Evolutionary conservation across 2,797 vertebrate species (phyloP).

Genomic region (Cottoperca gobio): DNA sequence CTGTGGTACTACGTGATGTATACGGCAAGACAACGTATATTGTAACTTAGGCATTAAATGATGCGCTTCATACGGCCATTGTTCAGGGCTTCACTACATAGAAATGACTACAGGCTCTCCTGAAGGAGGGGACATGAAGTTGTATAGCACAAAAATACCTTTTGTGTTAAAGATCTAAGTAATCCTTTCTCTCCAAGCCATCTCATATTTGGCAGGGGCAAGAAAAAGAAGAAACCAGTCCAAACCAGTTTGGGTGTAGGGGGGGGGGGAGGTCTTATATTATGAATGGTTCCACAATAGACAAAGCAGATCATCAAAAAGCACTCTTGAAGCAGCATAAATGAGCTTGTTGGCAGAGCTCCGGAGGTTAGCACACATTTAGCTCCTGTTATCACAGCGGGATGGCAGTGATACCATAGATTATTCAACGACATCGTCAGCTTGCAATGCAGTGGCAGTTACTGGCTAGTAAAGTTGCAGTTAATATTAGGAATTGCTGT

Average conservation of each 20-base stretch:
- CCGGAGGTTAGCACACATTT: neutral
- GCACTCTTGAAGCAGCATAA: neutral
- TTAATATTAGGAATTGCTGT: neutral
- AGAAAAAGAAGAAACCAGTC: neutral
- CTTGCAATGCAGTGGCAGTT: neutral
- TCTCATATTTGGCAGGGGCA: neutral
- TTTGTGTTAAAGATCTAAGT: neutral
- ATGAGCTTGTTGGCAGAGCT: neutral
- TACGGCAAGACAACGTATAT: slow-evolving; percentile 28
- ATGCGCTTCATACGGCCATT: slow-evolving; percentile 8
- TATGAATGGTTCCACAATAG: too few relatives aligned
- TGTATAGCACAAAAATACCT: neutral
- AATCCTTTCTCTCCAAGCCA: neutral
- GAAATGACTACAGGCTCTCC: neutral
- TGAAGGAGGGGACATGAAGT: neutral
- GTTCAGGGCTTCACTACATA: slow-evolving; percentile 5
- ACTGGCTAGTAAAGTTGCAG: neutral
- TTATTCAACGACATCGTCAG: neutral
- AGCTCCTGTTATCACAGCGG: too few relatives aligned
- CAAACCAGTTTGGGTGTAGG: too few relatives aligned
- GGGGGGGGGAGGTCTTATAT: too few relatives aligned
- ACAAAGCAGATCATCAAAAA: neutral
- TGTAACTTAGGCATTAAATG: slow-evolving; percentile 21
- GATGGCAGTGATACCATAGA: neutral
- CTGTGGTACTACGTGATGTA: slow-evolving; percentile 47